Percentiles rank a stretch among this genome's conserved stretches.
phyloP scores from a whole-genome alignment of 1,140 invertebrate species.

The Bombus difficillimus region DNA sequence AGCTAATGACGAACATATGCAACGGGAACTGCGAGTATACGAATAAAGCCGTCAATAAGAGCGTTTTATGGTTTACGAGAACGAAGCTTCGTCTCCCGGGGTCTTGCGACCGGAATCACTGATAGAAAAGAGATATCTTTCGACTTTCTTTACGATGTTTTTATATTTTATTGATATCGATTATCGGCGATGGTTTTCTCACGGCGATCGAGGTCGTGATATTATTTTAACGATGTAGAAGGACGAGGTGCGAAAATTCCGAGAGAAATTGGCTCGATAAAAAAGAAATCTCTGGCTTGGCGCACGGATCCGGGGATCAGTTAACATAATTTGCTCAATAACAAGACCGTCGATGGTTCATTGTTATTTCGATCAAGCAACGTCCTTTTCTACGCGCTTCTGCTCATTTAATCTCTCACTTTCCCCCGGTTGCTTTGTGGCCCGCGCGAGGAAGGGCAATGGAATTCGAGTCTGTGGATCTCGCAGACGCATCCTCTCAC shows the following conservation, averaged over 20 bases:
- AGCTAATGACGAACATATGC: constrained; percentile 69
- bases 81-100: background rate
- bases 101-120: background rate
- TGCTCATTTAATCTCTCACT: constrained; percentile 67
- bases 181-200: no score
- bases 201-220: no score
- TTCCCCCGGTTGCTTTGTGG: constrained; percentile 41
- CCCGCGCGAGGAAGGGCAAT: constrained; percentile 63
- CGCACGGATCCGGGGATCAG: constrained; percentile 15
- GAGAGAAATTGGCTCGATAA: background rate
- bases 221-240: background rate
- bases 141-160: background rate
- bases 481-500: constrained; percentile 64
- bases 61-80: constrained; percentile 28
- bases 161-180: background rate
- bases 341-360: constrained; percentile 43
- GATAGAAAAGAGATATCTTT: background rate
- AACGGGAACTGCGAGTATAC: constrained; percentile 36
- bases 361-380: constrained; percentile 60
- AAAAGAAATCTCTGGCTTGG: background rate
- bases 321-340: constrained; percentile 50
- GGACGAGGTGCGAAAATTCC: background rate
- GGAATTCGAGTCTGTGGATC: constrained; percentile 69
- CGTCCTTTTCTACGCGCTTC: constrained; percentile 59
- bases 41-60: constrained; percentile 51